Percentiles rank a stretch among this genome's conserved stretches.
These are phyloP conservation scores for Galago senegalensis DNA, from an alignment of 2,797 vertebrate genomes.

Conservation along the genomic window DNA sequence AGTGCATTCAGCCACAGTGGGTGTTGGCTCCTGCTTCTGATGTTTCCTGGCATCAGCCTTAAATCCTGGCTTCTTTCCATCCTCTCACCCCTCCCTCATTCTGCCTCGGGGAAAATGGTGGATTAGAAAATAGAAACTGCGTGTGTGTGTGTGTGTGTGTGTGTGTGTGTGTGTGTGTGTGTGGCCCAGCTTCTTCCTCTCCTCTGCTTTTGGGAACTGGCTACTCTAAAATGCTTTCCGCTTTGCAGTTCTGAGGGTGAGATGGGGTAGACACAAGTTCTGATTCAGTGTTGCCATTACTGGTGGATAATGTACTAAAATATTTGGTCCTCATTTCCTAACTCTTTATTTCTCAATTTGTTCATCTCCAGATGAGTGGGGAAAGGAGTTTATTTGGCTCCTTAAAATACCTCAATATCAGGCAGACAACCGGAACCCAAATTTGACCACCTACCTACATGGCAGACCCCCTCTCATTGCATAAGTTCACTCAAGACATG, in stretches of 20 bases:
- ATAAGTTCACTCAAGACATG: not conserved
- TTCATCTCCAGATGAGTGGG: not conserved
- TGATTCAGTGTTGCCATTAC: not conserved
- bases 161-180: too few relatives aligned
- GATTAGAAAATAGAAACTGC: not conserved
- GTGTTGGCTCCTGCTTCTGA: not conserved
- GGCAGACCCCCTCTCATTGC: not conserved
- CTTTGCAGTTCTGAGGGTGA: not conserved
- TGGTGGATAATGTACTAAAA: not conserved
- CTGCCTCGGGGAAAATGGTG: not conserved
- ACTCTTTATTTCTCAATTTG: not conserved
- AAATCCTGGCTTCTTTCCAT: not conserved
- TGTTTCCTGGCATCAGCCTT: not conserved
- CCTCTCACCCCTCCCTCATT: not conserved
- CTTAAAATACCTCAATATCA: not conserved
- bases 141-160: too few relatives aligned
- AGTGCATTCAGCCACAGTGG: not conserved
- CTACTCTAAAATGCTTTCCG: not conserved
- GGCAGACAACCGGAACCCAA: not conserved
- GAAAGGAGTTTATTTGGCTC: not conserved
- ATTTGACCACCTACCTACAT: not conserved
- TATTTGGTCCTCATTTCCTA: not conserved
- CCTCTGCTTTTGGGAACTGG: not conserved
- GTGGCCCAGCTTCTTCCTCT: not conserved
- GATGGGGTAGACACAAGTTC: too few relatives aligned